Evolutionary conservation across 1,140 invertebrate genomes (phyloP).

Genomic region (Drosophila orosa): DNA sequence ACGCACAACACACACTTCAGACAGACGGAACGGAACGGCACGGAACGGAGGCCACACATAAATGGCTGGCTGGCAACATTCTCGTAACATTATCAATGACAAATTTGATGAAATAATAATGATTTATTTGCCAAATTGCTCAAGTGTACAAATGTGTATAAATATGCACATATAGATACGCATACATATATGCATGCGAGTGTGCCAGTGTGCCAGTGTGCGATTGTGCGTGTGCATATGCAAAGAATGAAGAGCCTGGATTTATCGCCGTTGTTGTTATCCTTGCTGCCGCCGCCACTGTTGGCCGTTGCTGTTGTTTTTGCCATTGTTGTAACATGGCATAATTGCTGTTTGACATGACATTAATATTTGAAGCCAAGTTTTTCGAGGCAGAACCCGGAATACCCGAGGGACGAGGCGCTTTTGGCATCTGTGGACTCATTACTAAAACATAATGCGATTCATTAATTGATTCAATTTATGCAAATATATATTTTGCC

Average conservation of each 20-base stretch:
- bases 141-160: conserved; percentile 65
- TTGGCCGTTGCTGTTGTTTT: neutral
- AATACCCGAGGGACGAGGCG: conserved; percentile 8
- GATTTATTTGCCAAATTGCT: conserved; percentile 81
- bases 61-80: conserved; percentile 64
- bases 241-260: conserved; percentile 64
- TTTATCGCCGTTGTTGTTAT: conserved; percentile 60
- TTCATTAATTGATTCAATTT: conserved; percentile 56
- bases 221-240: conserved; percentile 30
- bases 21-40: conserved; percentile 9
- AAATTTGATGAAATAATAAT: conserved; percentile 83
- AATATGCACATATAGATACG: conserved; percentile 42
- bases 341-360: conserved; percentile 82
- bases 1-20: conserved; percentile 4
- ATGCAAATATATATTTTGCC: conserved; percentile 45
- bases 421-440: conserved; percentile 38
- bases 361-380: conserved; percentile 77
- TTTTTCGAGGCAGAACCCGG: conserved; percentile 24
- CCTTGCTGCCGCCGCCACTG: conserved; percentile 18
- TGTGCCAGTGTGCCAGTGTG: neutral
- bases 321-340: conserved; percentile 62
- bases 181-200: conserved; percentile 11
- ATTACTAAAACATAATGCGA: conserved; percentile 55
- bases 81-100: conserved; percentile 76
- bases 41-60: conserved; percentile 18